Percentiles rank a stretch among this genome's conserved stretches.
These are phyloP conservation scores for Kuschelorhynchus macadamiae DNA, from an alignment of 2,888 invertebrate species.

Conservation along the genomic window DNA sequence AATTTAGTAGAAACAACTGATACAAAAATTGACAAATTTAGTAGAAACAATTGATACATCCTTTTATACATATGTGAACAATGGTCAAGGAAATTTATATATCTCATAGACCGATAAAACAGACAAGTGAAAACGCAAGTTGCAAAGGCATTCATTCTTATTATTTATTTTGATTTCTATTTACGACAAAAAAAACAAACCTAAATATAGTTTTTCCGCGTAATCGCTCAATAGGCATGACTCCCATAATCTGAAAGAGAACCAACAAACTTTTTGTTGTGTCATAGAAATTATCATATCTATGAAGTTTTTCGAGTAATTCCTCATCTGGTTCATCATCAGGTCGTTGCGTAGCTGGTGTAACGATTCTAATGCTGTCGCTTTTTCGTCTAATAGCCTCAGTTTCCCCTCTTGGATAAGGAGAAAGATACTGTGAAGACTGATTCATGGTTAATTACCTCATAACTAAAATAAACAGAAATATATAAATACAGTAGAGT, in stretches of 20 bases:
- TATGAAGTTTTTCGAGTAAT: constrained; percentile 75
- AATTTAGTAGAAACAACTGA: too few species aligned
- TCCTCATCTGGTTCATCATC: constrained; percentile 66
- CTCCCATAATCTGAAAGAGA: constrained; percentile 82
- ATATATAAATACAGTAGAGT: too few species aligned
- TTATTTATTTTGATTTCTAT: too few species aligned
- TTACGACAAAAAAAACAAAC: constrained; percentile 53
- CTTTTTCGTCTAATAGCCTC: constrained; percentile 36
- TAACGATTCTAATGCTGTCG: constrained; percentile 50
- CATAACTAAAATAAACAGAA: too few species aligned
- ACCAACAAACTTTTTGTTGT: constrained; percentile 80
- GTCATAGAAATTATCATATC: constrained; percentile 79
- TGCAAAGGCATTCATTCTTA: too few species aligned
- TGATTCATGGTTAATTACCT: too few species aligned
- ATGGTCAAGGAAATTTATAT: too few species aligned
- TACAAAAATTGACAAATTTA: too few species aligned
- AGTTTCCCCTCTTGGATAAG: not conserved
- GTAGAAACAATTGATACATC: too few species aligned
- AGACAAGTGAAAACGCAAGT: too few species aligned
- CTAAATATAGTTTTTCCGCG: constrained; percentile 68
- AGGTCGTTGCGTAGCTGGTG: constrained; percentile 16
- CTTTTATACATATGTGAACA: too few species aligned
- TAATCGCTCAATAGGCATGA: constrained; percentile 81
- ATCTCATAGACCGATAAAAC: too few species aligned
- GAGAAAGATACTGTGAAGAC: not conserved